Evolutionary conservation across 1,140 invertebrate genomes (phyloP), one percentile per base, ranked within the genome.

Genomic region (Anthonomus grandis): DNA sequence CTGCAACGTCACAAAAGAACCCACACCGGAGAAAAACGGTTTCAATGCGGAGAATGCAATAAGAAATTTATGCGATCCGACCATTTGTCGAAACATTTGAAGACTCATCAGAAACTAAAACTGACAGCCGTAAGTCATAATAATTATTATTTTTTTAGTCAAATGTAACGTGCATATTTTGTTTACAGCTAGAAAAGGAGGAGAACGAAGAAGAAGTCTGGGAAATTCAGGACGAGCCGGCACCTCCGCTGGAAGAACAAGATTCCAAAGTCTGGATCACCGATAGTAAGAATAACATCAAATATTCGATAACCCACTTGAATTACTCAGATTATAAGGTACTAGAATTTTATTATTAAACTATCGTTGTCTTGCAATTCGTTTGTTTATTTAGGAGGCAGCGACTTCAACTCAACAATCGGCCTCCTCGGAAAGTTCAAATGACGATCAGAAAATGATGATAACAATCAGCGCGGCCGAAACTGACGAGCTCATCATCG

Each of bases 41-140:
- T 94, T 65, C 84, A 89, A 63, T 91, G 90, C 67, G 78, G 80
- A 0, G 87, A 90, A 65, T 91, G 89, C 66, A 82, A 81, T 25
- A 91, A 93, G 64, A 87, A 90, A 61, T 93, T 93, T 66, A 94
- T 93, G 91, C 77, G 91, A 52, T 88, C 85, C 55, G 91, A 93
- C 74, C 91, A 93, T 68, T 72, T 93, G 3, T 89, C 88, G 0
- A 94, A 94, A 69, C 91, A 94, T 75, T 84, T 91, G 27, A 85
- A 89, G 63, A 94, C 90, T 15, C 91, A 94, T 73, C 82, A 83
- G 31, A 90, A 90, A 72, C 86, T 86, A 67, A 72, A 83, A 36
- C 83, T 84, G 63, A 83, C 81, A 70, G n/a, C n/a, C n/a, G 83
- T 86, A 72, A 74, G 74, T 69, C 10, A 24, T 44, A 37, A 10